These are phyloP conservation scores for Lophius americanus DNA, from an alignment of 2,797 vertebrate genomes.

Conservation along the genomic window DNA sequence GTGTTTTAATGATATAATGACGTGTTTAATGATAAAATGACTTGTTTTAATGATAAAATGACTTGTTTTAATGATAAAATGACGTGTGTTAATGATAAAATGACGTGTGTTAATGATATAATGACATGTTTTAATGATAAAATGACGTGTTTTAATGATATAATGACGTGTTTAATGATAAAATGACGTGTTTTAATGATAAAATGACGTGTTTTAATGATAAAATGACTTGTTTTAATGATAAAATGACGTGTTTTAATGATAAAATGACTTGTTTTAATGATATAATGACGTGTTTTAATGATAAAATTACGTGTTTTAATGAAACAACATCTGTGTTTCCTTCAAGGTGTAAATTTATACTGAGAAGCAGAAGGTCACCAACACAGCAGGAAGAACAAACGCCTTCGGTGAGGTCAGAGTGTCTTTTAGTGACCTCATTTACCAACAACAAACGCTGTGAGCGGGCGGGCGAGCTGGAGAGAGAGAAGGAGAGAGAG, in stretches of 20 bases:
- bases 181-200: conserved; percentile 56
- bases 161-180: conserved; percentile 45
- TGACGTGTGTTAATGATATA: conserved; percentile 46
- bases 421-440: conserved; percentile 78
- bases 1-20: too few relatives aligned
- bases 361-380: conserved; percentile 48
- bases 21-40: conserved; percentile 51
- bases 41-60: conserved; percentile 39
- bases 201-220: too few relatives aligned
- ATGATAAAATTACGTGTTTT: not conserved
- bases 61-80: too few relatives aligned
- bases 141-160: too few relatives aligned
- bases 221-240: too few relatives aligned
- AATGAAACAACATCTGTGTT: conserved; percentile 28
- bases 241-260: conserved; percentile 44
- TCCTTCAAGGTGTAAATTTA: conserved; percentile 66
- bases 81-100: conserved; percentile 51
- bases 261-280: conserved; percentile 55
- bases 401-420: conserved; percentile 79
- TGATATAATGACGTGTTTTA: conserved; percentile 1
- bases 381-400: conserved; percentile 58
- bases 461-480: conserved; percentile 59
- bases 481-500: conserved; percentile 48
- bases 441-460: conserved; percentile 70
- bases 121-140: too few relatives aligned